phyloP scores from a whole-genome alignment of 1,140 invertebrate genomes.

The Araneus ventricosus region DNA sequence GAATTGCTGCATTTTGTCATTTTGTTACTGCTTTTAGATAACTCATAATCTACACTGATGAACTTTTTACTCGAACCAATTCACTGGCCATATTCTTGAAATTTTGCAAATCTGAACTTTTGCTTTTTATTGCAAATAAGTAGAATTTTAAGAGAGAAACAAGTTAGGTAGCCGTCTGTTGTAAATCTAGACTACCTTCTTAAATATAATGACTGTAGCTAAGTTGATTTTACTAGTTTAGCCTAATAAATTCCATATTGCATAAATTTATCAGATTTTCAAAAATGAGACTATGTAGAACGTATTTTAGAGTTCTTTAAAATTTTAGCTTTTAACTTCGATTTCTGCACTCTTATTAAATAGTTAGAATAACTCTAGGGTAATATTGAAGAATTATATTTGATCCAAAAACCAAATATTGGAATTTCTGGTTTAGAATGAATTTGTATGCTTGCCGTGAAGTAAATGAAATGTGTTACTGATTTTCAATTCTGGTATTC shows the following conservation, averaged over 20 bases:
- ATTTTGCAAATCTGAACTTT: background rate
- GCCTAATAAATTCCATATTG: background rate
- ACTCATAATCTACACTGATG: constrained; percentile 1
- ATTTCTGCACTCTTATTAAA: constrained; percentile 30
- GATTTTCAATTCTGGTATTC: no score
- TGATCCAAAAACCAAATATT: background rate
- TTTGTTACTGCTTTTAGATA: constrained; percentile 29
- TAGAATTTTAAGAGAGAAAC: background rate
- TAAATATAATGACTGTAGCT: background rate
- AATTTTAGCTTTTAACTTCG: constrained; percentile 1
- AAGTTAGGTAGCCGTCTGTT: background rate
- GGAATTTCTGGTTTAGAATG: no score
- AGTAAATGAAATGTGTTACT: no score
- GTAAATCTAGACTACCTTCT: background rate
- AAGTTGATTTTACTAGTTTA: constrained; percentile 21
- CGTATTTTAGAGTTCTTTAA: constrained; percentile 10
- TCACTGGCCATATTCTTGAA: constrained; percentile 20
- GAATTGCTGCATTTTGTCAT: background rate
- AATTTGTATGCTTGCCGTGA: no score
- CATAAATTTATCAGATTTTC: constrained; percentile 7
- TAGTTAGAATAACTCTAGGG: background rate
- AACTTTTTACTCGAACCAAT: constrained; percentile 10
- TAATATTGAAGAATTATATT: background rate
- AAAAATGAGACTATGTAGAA: background rate
- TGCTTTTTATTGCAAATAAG: constrained; percentile 15